Percentiles rank a stretch among this genome's conserved stretches.
Evolutionary conservation across 2,797 vertebrate species (phyloP).

Genomic region (Gymnocypris eckloni): DNA sequence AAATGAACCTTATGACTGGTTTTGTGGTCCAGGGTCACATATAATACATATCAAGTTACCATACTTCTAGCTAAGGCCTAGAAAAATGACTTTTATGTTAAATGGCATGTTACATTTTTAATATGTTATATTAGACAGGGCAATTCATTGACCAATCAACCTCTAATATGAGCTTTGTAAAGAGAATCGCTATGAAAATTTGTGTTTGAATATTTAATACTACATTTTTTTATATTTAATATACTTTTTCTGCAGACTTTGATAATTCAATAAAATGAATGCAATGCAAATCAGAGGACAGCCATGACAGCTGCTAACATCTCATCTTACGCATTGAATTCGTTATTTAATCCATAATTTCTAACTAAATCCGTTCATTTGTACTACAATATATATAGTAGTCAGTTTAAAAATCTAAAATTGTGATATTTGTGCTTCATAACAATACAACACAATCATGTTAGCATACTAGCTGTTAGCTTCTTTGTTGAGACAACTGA

Average conservation of each 20-base stretch:
- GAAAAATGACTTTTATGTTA: background rate
- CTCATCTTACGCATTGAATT: background rate
- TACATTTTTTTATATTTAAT: background rate
- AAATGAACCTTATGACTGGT: background rate
- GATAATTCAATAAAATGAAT: background rate
- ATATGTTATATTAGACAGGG: no score
- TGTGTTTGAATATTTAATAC: background rate
- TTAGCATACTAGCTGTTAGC: constrained; percentile 44
- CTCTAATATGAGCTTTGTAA: background rate
- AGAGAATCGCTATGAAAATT: background rate
- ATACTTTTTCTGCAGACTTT: background rate
- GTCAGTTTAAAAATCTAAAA: background rate
- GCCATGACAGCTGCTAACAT: constrained; percentile 10
- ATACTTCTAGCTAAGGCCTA: background rate
- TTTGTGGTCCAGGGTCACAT: background rate
- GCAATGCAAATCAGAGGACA: background rate
- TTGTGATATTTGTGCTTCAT: background rate
- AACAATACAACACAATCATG: background rate
- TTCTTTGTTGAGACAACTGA: constrained; percentile 36
- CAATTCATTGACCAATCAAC: background rate
- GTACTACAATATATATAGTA: no score
- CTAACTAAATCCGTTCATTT: background rate
- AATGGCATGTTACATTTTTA: background rate
- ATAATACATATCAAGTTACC: background rate
- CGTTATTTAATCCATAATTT: no score